Conservation (phyloP, 1,140 invertebrate species). For the Bathynomus jamesi region DNA sequence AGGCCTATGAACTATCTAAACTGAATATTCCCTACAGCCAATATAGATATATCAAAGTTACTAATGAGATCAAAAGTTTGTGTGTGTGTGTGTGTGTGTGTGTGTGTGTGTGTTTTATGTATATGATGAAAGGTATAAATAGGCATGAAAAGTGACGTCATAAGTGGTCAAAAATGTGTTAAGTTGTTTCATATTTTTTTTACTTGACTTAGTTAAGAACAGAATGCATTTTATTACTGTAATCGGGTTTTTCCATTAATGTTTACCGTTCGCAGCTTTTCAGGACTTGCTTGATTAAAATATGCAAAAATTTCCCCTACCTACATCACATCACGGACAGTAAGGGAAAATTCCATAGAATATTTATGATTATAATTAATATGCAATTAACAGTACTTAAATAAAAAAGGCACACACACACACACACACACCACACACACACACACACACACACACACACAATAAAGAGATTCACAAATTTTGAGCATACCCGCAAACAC, state of each 20-base stretch:
- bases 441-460: not conserved
- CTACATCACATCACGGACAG: no score
- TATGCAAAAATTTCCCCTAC: no score
- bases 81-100: not conserved
- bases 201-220: no score
- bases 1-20: not conserved
- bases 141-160: no score
- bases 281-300: no score
- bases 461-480: not conserved
- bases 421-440: not conserved
- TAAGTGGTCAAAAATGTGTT: no score
- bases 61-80: not conserved
- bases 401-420: not conserved
- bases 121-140: not conserved
- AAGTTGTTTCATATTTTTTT: no score
- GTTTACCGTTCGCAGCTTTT: no score
- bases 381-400: not conserved
- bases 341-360: no score
- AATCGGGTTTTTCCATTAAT: no score
- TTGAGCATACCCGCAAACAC: not conserved
- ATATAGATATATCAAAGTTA: not conserved
- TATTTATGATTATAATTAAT: no score
- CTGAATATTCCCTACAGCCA: not conserved
- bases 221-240: no score
- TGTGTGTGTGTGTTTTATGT: not conserved